Percentiles rank a stretch among this genome's conserved stretches.
Conservation (phyloP, 2,888 invertebrate genomes). For the Polydrusus tereticollis region DNA sequence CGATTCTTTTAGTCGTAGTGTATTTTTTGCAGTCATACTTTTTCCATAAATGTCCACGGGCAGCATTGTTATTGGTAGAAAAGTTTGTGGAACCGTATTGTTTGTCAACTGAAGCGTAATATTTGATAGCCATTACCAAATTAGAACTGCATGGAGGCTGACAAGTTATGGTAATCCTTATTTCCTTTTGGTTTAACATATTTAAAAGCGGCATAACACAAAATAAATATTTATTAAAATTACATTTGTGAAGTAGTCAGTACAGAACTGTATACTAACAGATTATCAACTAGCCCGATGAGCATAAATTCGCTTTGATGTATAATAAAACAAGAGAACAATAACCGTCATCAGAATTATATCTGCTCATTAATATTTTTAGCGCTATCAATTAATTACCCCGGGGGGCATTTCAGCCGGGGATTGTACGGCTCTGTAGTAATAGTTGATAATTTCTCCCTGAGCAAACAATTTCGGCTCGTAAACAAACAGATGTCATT, state of each 20-base stretch:
- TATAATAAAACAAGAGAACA: slow-evolving; percentile 5
- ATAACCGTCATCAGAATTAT: slow-evolving; percentile 8
- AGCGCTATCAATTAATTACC: slow-evolving; percentile 48
- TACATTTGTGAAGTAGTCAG: background rate
- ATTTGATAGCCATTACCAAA: too few relatives aligned
- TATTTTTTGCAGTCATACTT: too few relatives aligned
- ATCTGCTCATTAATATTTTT: slow-evolving; percentile 48
- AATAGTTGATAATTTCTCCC: slow-evolving; percentile 51
- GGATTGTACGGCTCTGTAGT: slow-evolving; percentile 45
- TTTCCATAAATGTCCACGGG: too few relatives aligned
- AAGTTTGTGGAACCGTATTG: too few relatives aligned
- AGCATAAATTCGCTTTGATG: slow-evolving; percentile 16
- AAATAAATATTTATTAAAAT: background rate
- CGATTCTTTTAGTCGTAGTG: too few relatives aligned
- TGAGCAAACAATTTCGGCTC: slow-evolving; percentile 51
- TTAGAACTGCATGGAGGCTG: too few relatives aligned
- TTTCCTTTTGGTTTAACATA: too few relatives aligned
- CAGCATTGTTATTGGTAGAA: too few relatives aligned
- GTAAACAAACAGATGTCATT: slow-evolving; percentile 65
- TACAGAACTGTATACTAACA: background rate
- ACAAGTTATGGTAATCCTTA: too few relatives aligned
- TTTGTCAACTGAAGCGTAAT: too few relatives aligned
- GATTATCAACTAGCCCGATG: background rate
- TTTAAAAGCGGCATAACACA: too few relatives aligned
- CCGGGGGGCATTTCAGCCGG: slow-evolving; percentile 43